A percentile compares a stretch with the other conserved stretches of the same genome.
phyloP scores from a whole-genome alignment of 2,113 vertebrate genomes.

The Tretioscincus oriximinensis region DNA sequence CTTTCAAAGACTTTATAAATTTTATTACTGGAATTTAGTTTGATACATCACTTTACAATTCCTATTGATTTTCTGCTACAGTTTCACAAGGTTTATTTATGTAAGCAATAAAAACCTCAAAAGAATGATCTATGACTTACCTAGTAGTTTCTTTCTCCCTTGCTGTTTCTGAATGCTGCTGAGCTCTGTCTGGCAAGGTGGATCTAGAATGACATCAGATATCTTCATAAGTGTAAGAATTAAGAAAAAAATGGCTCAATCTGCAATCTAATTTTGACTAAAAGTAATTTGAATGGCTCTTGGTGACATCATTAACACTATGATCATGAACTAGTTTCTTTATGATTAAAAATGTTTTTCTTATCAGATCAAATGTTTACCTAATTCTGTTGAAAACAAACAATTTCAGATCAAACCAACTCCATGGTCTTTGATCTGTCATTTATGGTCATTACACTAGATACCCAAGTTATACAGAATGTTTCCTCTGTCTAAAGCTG shows the following conservation, averaged over 20 bases:
- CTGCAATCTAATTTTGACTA: neutral
- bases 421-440: no score
- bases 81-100: constrained; percentile 73
- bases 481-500: no score
- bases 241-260: neutral
- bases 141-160: constrained; percentile 86
- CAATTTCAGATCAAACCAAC: neutral
- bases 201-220: constrained; percentile 78
- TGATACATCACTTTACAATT: constrained; percentile 67
- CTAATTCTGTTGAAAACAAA: neutral
- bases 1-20: constrained; percentile 73
- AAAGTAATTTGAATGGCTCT: neutral
- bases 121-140: constrained; percentile 77
- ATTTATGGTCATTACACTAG: no score
- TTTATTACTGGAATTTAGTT: constrained; percentile 66
- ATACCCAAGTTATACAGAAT: no score
- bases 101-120: constrained; percentile 69
- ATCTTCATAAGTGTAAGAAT: constrained; percentile 36
- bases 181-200: constrained; percentile 91
- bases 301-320: neutral
- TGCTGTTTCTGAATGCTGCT: constrained; percentile 86
- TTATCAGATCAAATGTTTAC: neutral
- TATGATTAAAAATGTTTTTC: neutral
- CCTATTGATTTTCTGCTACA: constrained; percentile 76
- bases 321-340: neutral